Base-by-base conservation (phyloP, 2,888 invertebrate genomes). In the Platycheirus rosarum region DNA sequence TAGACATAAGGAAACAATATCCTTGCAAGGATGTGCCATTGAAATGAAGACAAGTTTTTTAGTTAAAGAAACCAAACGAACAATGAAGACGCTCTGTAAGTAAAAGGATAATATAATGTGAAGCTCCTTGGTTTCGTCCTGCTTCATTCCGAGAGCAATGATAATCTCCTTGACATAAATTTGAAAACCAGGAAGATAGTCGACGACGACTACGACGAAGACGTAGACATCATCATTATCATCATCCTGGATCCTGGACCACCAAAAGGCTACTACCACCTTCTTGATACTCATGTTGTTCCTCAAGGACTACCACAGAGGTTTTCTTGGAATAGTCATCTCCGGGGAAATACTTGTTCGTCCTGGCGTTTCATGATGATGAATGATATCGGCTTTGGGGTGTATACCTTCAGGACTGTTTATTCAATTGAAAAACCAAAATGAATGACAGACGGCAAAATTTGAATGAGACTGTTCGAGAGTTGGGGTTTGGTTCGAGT, bases 361-460 rank as follows among this genome's bases (percentile, higher is more conserved):
- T 73, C 73, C 49, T 70, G 60, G 29, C 69, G 29, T 65, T 49
- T 49, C 53, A 55, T 18, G n/a, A 63, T 63, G 80, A 75, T 75
- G 63, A 69, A 79, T 46, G 69, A 69, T 65, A 49, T 49, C 65
- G 62, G 40, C 60, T 60, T 44, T 26, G 53, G 62, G 69, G 46
- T 55, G 46, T 62, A 53, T 53, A 49, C 53, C 66, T 60, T 40
- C 42, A 66, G 76, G 80, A 66, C 60, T 75, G 70, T 80, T 75
- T 76, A 76, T 71, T 76, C 80, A 80, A 80, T 80, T 66, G 80
- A 70, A 76, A 60, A 80, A 26, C 65, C 65, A n/a, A 80, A 80
- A 80, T 80, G 69, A 76, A 74, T 79, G 74, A 63, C 44, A 79
- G 69, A 62, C 48, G 46, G 55, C 62, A 40, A 44, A 46, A 70